Evolutionary conservation across 2,113 vertebrate genomes (phyloP), one percentile per base, ranked within the genome.

Genomic region (Opisthocomus hoazin): DNA sequence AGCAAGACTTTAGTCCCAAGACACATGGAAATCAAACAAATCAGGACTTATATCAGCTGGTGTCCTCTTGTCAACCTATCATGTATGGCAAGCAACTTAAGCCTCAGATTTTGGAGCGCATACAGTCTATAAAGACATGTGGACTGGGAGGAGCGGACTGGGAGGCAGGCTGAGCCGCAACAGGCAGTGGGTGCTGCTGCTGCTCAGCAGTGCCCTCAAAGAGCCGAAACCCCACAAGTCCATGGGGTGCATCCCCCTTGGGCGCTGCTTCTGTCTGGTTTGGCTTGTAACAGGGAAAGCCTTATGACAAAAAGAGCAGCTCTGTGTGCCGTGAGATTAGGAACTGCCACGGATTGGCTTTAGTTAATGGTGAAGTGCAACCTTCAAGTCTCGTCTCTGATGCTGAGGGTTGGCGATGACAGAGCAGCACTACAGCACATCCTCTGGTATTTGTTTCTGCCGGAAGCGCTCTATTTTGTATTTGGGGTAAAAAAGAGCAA

Each of bases 1-100:
- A 96, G 56, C 43, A 81, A 82, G 87, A 70, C 68, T 93, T 94
- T 61, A 92, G 61, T 87, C 53, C 68, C 87, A 82, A 93, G 69
- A 79, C 91, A 94, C 76, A 93, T 26, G 69, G 90, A 94, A 97
- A 94, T 91, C 45, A 87, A 89, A 96, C 26, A 90, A 96, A 92
- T 90, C 50, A 88, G 95, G 78, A 86, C 29, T 64, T 58, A 75
- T 87, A 90, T 87, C 87, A 93, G 56, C 90, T 85, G 61, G 6
- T 91, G 90, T 76, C 93, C 86, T 79, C 80, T 91, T 69, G 50
- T 65, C 96, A 93, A 90, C 94, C 93, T 93, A 37, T 91, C 69
- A 81, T 92, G 70, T 63, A 56, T 84, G 69, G 83, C 96, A 90
- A 84, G 79, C 50, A 74, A 88, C 77, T 82, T 97, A 93, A 97